Conservation (phyloP, 2,888 invertebrate species). For the Halocaridina rubra region DNA sequence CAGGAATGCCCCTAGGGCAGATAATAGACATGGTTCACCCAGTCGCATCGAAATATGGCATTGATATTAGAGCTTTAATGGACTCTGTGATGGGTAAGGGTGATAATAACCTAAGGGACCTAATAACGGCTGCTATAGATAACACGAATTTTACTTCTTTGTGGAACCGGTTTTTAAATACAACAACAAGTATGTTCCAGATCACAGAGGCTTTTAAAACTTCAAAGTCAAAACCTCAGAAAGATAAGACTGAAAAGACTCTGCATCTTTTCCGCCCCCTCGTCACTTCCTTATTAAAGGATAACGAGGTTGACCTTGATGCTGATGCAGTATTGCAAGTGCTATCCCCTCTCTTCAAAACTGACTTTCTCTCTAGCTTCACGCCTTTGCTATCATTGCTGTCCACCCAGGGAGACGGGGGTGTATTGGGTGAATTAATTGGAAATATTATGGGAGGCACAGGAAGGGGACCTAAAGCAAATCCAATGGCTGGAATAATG, state of each 20-base stretch:
- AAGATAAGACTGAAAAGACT: constrained; percentile 1
- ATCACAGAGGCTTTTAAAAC: not conserved
- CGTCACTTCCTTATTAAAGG: constrained; percentile 32
- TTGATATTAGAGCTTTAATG: constrained; percentile 30
- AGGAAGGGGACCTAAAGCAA: not conserved
- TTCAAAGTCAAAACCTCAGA: not conserved
- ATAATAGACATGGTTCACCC: constrained; percentile 45
- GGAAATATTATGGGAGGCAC: constrained; percentile 9
- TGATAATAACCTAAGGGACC: constrained; percentile 31
- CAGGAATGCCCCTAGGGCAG: constrained; percentile 36
- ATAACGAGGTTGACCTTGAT: constrained; percentile 45
- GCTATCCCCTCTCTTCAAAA: constrained; percentile 23
- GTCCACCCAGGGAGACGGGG: not conserved
- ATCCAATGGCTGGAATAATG: not conserved
- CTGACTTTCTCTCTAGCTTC: constrained; percentile 9
- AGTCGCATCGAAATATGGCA: constrained; percentile 38
- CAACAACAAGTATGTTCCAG: not conserved
- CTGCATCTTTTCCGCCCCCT: constrained; percentile 32
- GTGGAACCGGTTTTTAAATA: not conserved
- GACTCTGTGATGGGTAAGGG: constrained; percentile 41
- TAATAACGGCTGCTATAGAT: not conserved
- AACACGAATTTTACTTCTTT: constrained; percentile 2
- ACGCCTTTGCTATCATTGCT: constrained; percentile 25
- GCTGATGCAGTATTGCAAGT: constrained; percentile 51
- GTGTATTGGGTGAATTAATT: not conserved